Evolutionary conservation across 2,888 invertebrate species (phyloP).

Genomic region (Leptinotarsa haldemani): DNA sequence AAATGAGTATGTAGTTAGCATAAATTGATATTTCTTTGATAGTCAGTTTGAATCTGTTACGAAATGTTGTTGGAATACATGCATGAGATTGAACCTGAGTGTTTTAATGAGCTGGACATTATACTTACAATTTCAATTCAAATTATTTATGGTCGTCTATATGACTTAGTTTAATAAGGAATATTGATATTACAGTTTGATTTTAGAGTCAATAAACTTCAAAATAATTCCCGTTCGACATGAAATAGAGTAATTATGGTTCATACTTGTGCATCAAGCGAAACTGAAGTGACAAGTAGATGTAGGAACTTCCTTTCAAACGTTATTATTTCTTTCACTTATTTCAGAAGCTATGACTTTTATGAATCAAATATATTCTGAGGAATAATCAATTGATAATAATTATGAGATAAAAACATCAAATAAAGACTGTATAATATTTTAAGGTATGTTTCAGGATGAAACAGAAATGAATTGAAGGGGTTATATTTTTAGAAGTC

Average conservation of each 20-base stretch:
- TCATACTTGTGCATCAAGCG: background rate
- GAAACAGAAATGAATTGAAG: too few species aligned
- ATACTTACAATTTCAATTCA: constrained; percentile 34
- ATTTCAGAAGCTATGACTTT: background rate
- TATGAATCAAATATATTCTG: background rate
- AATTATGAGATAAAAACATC: too few species aligned
- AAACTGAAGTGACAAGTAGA: background rate
- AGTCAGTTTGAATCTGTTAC: constrained; percentile 48
- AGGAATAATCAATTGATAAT: too few species aligned
- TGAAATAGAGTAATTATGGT: background rate
- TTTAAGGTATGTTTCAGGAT: too few species aligned
- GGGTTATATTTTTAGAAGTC: too few species aligned
- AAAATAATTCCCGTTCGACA: background rate
- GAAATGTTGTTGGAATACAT: constrained; percentile 46
- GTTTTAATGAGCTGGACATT: constrained; percentile 40
- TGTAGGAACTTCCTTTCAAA: background rate
- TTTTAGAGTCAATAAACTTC: constrained; percentile 12
- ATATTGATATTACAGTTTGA: constrained; percentile 19
- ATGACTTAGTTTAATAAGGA: constrained; percentile 25
- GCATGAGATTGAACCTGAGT: constrained; percentile 41
- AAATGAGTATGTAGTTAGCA: constrained; percentile 59
- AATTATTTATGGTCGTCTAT: constrained; percentile 35
- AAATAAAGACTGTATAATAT: too few species aligned
- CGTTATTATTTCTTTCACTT: background rate
- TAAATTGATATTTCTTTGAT: constrained; percentile 60